Evolutionary conservation across 1,140 invertebrate species (phyloP), one percentile per base, ranked within the genome.

Genomic region (Hormaphis cornu): DNA sequence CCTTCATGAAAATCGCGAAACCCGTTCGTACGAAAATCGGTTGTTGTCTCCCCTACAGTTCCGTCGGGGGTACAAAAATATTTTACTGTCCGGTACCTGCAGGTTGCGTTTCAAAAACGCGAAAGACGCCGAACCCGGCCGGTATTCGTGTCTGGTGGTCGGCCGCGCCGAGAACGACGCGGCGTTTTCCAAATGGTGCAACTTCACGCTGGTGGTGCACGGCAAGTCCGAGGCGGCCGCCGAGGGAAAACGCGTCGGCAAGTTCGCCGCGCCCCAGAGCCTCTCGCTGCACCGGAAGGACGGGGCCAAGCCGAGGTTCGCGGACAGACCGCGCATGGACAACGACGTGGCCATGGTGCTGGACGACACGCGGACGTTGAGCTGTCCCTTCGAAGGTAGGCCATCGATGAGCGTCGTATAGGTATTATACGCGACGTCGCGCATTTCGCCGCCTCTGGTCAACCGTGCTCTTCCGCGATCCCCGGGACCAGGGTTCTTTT

Each of bases 211-310:
- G 28, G 24, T 30, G 7, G 40, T 37, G 42, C 10, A 30, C 2
- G 50, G 50, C 33, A 66, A 28, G 2, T 18, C 40, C 7, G 61
- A 48, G 16, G 5, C 18, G 0, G 24, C 24, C 6, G 40, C 24
- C 10, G 16, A 10, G 26, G 61, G 44, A 9, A 66, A 66, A 66
- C 3, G n/a, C 12, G 5, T 8, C 8, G 22, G n/a, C n/a, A 44
- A 66, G 35, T 6, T 30, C 28, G 22, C n/a, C 4, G 10, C 44
- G 3, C 61, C 44, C 16, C 61, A 35, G 3, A 50, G 44, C 14
- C 61, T 66, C 22, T 66, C 61, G 8, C n/a, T n/a, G n/a, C 61
- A 66, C 7, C 61, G 61, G 16, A 66, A 50, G 44, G 61, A 48
- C 20, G 61, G 61, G 9, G 14, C 18, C 3, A 66, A 66, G n/a